Evolutionary conservation across 2,797 vertebrate species (phyloP).

Genomic region (Thunnus albacares): DNA sequence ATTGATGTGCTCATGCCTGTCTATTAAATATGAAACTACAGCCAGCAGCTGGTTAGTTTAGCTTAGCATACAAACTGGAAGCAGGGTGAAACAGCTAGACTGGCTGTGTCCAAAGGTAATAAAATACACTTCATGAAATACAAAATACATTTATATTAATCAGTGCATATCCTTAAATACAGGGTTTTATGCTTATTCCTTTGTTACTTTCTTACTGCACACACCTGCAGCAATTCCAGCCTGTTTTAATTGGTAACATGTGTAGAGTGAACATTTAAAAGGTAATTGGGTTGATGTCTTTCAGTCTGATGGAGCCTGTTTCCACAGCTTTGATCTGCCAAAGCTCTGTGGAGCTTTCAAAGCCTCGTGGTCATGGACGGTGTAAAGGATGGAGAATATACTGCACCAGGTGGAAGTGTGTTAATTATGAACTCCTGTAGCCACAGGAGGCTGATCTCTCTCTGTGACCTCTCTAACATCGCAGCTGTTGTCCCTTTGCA

Average conservation of each 20-base stretch:
- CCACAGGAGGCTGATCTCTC: constrained; percentile 60
- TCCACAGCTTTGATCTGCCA: constrained; percentile 74
- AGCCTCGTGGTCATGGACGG: constrained; percentile 40
- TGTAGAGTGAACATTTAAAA: constrained; percentile 72
- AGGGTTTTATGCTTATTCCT: constrained; percentile 16
- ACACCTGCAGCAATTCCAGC: constrained; percentile 44
- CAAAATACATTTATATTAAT: constrained; percentile 22
- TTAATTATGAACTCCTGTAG: constrained; percentile 74
- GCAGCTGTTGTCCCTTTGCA: constrained; percentile 69
- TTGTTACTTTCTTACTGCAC: constrained; percentile 23
- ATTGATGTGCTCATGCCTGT: background rate
- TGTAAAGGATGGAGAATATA: constrained; percentile 52
- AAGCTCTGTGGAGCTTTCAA: constrained; percentile 60
- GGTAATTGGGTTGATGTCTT: constrained; percentile 73
- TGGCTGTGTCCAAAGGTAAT: background rate
- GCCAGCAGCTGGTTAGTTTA: constrained; percentile 19
- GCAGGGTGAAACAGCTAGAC: background rate
- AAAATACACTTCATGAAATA: background rate
- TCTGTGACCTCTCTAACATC: constrained; percentile 52
- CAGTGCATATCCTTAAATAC: constrained; percentile 4
- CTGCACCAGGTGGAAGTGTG: constrained; percentile 68
- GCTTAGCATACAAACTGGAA: background rate
- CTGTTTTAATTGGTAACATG: constrained; percentile 66
- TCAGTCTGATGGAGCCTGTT: constrained; percentile 51
- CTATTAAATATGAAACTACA: constrained; percentile 9